Evolutionary conservation across 2,888 invertebrate species (phyloP).

Genomic region (Taenaris catops): DNA sequence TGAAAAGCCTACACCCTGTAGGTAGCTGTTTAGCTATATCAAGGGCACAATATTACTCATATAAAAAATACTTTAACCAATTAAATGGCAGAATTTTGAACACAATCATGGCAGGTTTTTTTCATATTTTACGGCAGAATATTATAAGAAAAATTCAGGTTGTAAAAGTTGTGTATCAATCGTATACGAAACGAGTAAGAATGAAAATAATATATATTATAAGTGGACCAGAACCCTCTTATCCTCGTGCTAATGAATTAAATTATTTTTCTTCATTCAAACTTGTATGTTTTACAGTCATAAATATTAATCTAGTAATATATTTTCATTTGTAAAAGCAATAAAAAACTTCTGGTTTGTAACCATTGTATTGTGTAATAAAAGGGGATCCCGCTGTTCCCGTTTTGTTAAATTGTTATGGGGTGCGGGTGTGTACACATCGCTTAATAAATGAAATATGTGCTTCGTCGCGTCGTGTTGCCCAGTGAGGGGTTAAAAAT

Average conservation of each 20-base stretch:
- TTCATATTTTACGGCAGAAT: too few relatives aligned
- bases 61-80: too few relatives aligned
- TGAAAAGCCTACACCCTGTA: too few relatives aligned
- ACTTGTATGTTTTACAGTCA: conserved; percentile 7
- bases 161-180: too few relatives aligned
- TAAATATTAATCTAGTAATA: conserved; percentile 10
- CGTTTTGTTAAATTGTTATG: conserved; percentile 41
- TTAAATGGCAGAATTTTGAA: too few relatives aligned
- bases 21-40: too few relatives aligned
- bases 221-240: too few relatives aligned
- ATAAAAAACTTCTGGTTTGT: conserved; percentile 24
- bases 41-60: too few relatives aligned
- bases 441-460: conserved; percentile 66
- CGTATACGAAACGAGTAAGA: too few relatives aligned
- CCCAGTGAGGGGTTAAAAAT: conserved; percentile 55
- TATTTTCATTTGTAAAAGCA: conserved; percentile 17
- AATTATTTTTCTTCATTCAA: conserved; percentile 4
- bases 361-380: conserved; percentile 27
- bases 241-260: neutral
- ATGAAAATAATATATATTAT: too few relatives aligned
- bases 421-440: conserved; percentile 43
- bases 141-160: too few relatives aligned
- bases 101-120: too few relatives aligned
- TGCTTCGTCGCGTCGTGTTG: conserved; percentile 40
- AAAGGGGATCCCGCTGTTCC: conserved; percentile 42